Base-by-base conservation (phyloP, 2,888 invertebrate species). In the Oligia fasciuncula region DNA sequence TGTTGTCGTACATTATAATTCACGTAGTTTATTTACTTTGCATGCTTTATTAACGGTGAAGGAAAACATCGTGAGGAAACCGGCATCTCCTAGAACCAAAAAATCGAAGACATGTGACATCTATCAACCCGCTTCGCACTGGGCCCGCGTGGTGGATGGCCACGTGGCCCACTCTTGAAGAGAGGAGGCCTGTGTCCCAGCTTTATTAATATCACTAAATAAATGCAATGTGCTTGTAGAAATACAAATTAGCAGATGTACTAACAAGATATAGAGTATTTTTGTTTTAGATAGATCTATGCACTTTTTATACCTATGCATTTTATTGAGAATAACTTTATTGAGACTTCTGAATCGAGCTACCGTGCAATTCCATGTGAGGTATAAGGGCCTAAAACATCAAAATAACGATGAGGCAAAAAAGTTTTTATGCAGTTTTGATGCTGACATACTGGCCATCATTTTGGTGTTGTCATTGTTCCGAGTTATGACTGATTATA, bases 201-300 rank as follows among this genome's bases (percentile, higher is more conserved):
- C 84, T 63, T 70, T 70, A 65, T 54, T 84, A 78, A 80, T 60
- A 84, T n/a, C 13, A 54, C 66, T 79, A 79, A 60, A 77, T 51
- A 23, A 66, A 84, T 62, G 65, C 29, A 23, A 23, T 65, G 17
- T 65, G 84, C 84, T 71, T 84, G 23, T 84, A 62, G 57, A 69
- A 35, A 57, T 43, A 69, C 29, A n/a, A 35, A 54, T 60, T 57
- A 29, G 14, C 19, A 29, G 17, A 63, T 68, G 60, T 70, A 70
- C n/a, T 78, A 70, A 62, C 40, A 46, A 40, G 4, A 14, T 43
- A 35, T 54, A 46, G 9, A 80, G 19, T 70, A 29, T 70, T 54
- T 60, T 51, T 65, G 51, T 65, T 65, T 46, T 85, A 73, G 75
- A 49, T 68, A 62, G 35, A 51, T 35, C n/a, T 51, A 54, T 65